A percentile compares a stretch with the other conserved stretches of the same genome.
Evolutionary conservation across 2,113 vertebrate genomes (phyloP).

Genomic region (Pardalotus punctatus): DNA sequence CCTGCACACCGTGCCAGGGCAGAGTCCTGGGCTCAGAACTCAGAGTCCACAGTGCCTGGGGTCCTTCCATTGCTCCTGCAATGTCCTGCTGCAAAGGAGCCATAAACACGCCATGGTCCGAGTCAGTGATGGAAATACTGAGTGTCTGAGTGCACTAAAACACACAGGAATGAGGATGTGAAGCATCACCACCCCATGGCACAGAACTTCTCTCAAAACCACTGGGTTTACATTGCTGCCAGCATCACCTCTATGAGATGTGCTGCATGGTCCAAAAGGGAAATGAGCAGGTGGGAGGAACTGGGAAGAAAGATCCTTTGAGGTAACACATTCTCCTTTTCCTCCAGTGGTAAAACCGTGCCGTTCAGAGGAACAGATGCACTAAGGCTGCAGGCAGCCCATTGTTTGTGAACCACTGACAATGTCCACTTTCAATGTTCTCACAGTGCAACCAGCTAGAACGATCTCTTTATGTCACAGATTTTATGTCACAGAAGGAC

Average conservation of each 20-base stretch:
- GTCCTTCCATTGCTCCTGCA: background rate
- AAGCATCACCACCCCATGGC: background rate
- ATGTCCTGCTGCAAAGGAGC: background rate
- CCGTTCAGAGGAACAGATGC: background rate
- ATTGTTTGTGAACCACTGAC: fast-evolving
- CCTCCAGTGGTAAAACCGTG: background rate
- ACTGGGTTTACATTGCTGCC: background rate
- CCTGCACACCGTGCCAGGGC: background rate
- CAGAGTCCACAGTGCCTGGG: background rate
- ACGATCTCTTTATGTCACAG: fast-evolving
- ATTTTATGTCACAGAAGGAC: background rate
- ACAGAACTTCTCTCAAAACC: background rate
- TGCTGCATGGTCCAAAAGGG: background rate
- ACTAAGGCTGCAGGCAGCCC: background rate
- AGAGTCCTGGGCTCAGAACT: background rate
- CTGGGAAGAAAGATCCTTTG: background rate
- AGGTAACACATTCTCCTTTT: background rate
- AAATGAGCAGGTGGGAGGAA: background rate
- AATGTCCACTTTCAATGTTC: background rate
- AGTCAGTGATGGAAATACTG: background rate
- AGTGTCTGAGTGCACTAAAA: background rate
- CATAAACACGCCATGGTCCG: background rate
- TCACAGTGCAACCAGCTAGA: background rate
- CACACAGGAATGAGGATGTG: background rate
- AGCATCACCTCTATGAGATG: background rate